These are phyloP conservation scores for Spodoptera picta DNA, from an alignment of 2,888 invertebrate genomes.

Conservation along the genomic window DNA sequence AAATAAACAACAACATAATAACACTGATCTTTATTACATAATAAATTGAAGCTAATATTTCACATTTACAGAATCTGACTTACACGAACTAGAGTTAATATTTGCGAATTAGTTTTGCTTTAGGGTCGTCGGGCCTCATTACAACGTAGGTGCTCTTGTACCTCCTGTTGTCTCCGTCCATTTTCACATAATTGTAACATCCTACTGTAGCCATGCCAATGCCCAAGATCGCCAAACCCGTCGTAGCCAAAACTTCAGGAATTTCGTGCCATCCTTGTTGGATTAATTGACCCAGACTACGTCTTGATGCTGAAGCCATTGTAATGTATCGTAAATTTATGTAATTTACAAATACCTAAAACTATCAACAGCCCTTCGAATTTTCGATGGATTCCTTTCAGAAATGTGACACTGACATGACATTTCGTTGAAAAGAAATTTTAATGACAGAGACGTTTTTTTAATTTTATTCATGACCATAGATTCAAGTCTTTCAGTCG, in stretches of 20 bases:
- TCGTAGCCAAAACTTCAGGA: constrained; percentile 91
- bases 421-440: too few species aligned
- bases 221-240: constrained; percentile 89
- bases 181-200: constrained; percentile 83
- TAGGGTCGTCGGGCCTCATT: constrained; percentile 91
- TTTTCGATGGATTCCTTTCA: background rate
- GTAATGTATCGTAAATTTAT: constrained; percentile 15
- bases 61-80: constrained; percentile 19
- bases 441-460: too few species aligned
- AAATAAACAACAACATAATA: constrained; percentile 36
- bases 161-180: constrained; percentile 90
- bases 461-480: too few species aligned
- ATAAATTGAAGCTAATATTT: constrained; percentile 64
- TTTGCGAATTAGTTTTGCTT: constrained; percentile 86
- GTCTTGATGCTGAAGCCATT: constrained; percentile 77
- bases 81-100: constrained; percentile 70
- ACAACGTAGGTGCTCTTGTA: constrained; percentile 90
- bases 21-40: constrained; percentile 82
- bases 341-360: constrained; percentile 10
- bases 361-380: background rate
- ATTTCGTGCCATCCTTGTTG: constrained; percentile 90
- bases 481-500: too few species aligned
- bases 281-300: constrained; percentile 75
- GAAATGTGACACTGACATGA: background rate
- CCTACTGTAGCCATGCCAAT: constrained; percentile 83